Evolutionary conservation across 2,113 vertebrate species (phyloP), one percentile per base, ranked within the genome.

Genomic region (Elephantulus edwardii): DNA sequence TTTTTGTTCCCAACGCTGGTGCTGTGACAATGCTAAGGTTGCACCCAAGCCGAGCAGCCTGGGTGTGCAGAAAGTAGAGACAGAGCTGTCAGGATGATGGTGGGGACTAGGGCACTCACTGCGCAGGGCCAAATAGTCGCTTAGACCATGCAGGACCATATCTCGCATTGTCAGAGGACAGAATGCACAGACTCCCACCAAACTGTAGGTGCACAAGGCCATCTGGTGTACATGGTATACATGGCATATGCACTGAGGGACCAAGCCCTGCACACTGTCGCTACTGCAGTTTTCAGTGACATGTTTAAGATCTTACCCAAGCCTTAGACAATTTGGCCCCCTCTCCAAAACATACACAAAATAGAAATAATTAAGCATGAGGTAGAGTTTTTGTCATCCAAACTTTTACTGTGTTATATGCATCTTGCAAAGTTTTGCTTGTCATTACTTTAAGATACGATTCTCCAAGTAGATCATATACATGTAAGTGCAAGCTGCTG

Each of bases 271-370:
- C 11, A 56, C 58, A 78, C 48, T 82, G 22, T 30, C 50, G 33
- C 42, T 12, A 3, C 46, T 30, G 11, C n/a, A 56, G 9, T 46
- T 35, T 89, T 86, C 68, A 13, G 38, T 56, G 66, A 58, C 8
- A 5, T 80, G 54, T 75, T 89, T 70, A 48, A 68, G 82, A 19
- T 50, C 50, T 89, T 86, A 56, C 6, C 22, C 26, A 35, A 9
- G 33, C 30, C 17, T 82, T 42, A 74, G 77, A 16, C 17, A 13
- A 20, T 86, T 89, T 62, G 77, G n/a, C 13, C 40, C 46, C 42
- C 44, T 80, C 92, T 72, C 48, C 83, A 58, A 86, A 71, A 28
- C 64, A 81, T 83, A 26, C 28, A 81, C 70, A 66, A 82, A 19
- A 40, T 75, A 74, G 20, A 66, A 86, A 46, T 72, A 56, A n/a